Base-by-base conservation (phyloP, 1,140 invertebrate genomes). In the Drosophila ohnishii region DNA sequence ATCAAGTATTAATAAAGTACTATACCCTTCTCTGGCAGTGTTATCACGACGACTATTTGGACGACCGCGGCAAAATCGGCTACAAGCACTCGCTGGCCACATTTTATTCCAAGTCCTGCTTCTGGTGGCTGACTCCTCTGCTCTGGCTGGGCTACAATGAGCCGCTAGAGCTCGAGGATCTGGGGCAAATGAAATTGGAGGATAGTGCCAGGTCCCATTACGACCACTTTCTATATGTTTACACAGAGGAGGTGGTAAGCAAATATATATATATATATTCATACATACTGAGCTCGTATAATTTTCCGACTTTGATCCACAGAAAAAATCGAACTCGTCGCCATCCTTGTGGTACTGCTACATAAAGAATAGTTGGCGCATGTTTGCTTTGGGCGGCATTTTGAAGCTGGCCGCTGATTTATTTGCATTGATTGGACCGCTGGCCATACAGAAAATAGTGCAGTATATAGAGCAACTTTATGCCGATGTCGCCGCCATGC, bases 401-500 rank as follows among this genome's bases (percentile, higher is more conserved):
- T 92, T 96, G 60, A 96, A 97, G 86, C 89, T 97, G 25, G 89
- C 94, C n/a, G 95, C 96, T n/a, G 96, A 97, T 92, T 91, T 94
- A 73, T 93, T 95, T 42, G 95, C 95, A 37, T 94, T 97, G 47
- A 93, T 97, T 70, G 96, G 95, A 11, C 96, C 96, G 6, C 91
- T 97, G 73, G 95, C 95, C 19, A 95, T 97, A 75, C 94, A 95
- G 19, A 92, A 94, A 62, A 95, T 97, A 71, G 94, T 97, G 35
- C 92, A 94, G 66, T 96, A 95, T 85, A 94, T 96, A 37, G 89
- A 92, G 47, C 42, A 53, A 62, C 81, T 91, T 60, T 91, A 91
- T 57, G 83, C 65, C 39, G 39, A 64, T 19, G 61, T 70, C 45
- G 53, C 47, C 22, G 48, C 47, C 37, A 48, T 40, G 39, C 61